A percentile compares a stretch with the other conserved stretches of the same genome.
phyloP scores from a whole-genome alignment of 2,888 invertebrate species.

The Spodoptera littoralis region DNA sequence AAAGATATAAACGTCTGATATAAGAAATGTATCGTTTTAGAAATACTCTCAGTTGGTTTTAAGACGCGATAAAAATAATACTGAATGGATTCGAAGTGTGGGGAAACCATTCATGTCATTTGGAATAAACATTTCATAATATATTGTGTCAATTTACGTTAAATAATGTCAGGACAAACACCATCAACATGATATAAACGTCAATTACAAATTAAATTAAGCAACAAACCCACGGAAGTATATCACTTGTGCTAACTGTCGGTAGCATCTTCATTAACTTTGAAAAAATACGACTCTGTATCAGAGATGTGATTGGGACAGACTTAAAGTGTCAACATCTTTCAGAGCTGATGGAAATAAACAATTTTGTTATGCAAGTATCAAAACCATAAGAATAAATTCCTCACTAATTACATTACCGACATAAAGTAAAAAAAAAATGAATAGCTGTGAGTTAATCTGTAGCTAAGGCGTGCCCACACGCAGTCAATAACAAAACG shows the following conservation, averaged over 20 bases:
- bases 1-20: conserved; percentile 53
- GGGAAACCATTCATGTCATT: conserved; percentile 32
- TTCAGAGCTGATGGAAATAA: too few species aligned
- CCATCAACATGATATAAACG: conserved; percentile 29
- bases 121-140: conserved; percentile 44
- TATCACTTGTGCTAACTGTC: conserved; percentile 1
- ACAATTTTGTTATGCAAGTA: too few species aligned
- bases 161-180: conserved; percentile 31
- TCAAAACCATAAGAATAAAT: not conserved
- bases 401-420: not conserved
- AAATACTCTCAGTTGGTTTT: conserved; percentile 47
- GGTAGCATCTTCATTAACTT: conserved; percentile 16
- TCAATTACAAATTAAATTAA: conserved; percentile 27
- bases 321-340: not conserved
- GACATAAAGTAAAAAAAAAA: conserved; percentile 19
- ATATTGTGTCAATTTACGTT: conserved; percentile 31
- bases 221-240: conserved; percentile 9
- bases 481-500: conserved; percentile 63
- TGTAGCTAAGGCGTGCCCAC: conserved; percentile 63
- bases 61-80: conserved; percentile 53
- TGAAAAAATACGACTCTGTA: conserved; percentile 4
- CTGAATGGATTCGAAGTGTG: conserved; percentile 44
- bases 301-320: not conserved
- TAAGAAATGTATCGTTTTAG: conserved; percentile 50
- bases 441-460: conserved; percentile 23